Percentiles rank a stretch among this genome's conserved stretches.
These are phyloP conservation scores for Conistra vaccinii DNA, from an alignment of 2,888 invertebrate species.

Conservation along the genomic window DNA sequence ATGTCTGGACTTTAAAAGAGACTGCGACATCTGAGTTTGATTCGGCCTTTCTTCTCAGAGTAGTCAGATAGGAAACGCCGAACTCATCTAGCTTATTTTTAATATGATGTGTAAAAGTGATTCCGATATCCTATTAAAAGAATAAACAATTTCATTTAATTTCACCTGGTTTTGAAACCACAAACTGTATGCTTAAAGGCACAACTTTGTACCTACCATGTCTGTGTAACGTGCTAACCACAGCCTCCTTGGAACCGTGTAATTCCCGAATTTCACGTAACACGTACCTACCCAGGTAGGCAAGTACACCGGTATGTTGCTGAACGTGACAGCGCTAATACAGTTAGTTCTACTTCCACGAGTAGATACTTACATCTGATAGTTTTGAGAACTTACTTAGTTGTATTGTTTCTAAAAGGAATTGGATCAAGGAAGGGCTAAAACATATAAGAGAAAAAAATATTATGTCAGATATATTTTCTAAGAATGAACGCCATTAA, in stretches of 20 bases:
- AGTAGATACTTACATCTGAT: not conserved
- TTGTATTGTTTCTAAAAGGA: not conserved
- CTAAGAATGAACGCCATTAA: not conserved
- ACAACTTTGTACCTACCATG: not conserved
- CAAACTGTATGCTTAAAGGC: constrained; percentile 3
- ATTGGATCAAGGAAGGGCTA: not conserved
- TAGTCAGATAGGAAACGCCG: too few relatives aligned
- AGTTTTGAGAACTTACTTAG: constrained; percentile 5
- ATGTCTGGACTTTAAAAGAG: too few relatives aligned
- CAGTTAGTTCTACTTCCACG: constrained; percentile 13
- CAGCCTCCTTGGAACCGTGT: constrained; percentile 16
- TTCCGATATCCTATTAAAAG: too few relatives aligned
- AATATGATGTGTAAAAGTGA: too few relatives aligned
- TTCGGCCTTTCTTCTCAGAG: too few relatives aligned
- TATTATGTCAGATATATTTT: not conserved
- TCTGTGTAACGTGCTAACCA: not conserved
- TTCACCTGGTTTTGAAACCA: constrained; percentile 12
- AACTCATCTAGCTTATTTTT: too few relatives aligned
- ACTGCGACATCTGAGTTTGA: too few relatives aligned
- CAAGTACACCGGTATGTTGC: constrained; percentile 16
- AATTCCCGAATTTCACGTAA: constrained; percentile 20
- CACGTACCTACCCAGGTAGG: constrained; percentile 19
- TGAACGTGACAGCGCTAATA: constrained; percentile 36
- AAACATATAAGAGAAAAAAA: not conserved
- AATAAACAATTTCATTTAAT: too few relatives aligned